Evolutionary conservation across 2,888 invertebrate species (phyloP).

Genomic region (Oeneis ivallda): DNA sequence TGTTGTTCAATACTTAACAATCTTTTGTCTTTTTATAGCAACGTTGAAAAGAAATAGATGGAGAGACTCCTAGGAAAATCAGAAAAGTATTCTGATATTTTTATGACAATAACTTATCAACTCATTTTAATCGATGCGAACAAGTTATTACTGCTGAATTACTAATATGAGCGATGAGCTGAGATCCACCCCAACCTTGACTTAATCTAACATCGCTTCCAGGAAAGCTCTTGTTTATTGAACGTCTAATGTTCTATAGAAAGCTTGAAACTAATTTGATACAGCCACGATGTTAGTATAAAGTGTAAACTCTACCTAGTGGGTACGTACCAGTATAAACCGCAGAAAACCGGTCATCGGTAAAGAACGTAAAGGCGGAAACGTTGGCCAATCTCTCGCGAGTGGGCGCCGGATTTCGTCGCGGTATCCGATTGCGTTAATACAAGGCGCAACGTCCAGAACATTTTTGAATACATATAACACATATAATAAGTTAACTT

Average conservation of each 20-base stretch:
- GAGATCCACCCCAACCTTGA: background rate
- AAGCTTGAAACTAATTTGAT: background rate
- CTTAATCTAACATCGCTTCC: background rate
- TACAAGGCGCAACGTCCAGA: slow-evolving; percentile 4
- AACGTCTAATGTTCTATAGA: background rate
- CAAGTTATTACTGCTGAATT: too few species aligned
- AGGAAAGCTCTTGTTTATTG: background rate
- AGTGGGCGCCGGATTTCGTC: slow-evolving; percentile 53
- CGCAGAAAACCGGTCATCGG: slow-evolving; percentile 48
- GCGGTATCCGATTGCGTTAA: slow-evolving; percentile 31
- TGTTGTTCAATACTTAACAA: too few species aligned
- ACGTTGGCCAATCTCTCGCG: slow-evolving; percentile 60
- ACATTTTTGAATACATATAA: background rate
- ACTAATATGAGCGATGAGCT: background rate
- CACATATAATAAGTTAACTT: background rate
- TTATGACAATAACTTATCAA: background rate
- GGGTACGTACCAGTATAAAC: slow-evolving; percentile 44
- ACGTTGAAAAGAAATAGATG: too few species aligned
- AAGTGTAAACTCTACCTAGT: background rate
- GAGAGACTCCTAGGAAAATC: too few species aligned
- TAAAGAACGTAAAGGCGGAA: slow-evolving; percentile 64
- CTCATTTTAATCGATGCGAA: too few species aligned
- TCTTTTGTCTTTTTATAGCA: too few species aligned
- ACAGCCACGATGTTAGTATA: background rate
- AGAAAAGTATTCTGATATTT: background rate